A percentile compares a stretch with the other conserved stretches of the same genome.
Evolutionary conservation across 2,888 invertebrate genomes (phyloP).

Genomic region (Drosophila testacea): DNA sequence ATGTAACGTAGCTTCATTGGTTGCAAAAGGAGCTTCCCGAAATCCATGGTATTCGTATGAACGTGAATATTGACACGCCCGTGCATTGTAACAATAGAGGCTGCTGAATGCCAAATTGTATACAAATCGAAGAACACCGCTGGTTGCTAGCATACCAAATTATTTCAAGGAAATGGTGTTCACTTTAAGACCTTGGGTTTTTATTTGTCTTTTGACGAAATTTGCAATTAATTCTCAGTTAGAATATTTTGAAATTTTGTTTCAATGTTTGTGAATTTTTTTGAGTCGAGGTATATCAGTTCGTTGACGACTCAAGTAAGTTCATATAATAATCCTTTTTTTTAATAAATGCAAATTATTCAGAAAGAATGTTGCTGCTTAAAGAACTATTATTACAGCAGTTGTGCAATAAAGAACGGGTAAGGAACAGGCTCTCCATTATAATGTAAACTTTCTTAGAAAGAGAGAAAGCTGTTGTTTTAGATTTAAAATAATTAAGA

Average conservation of each 20-base stretch:
- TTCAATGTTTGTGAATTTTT: too few species aligned
- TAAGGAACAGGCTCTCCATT: too few species aligned
- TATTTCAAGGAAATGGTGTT: background rate
- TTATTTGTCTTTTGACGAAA: background rate
- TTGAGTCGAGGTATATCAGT: background rate
- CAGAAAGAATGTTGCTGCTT: too few species aligned
- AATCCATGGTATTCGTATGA: background rate
- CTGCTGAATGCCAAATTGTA: background rate
- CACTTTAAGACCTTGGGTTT: background rate
- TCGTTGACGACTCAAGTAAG: too few species aligned
- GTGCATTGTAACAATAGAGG: conserved; percentile 12
- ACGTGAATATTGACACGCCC: background rate
- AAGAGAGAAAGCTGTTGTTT: too few species aligned
- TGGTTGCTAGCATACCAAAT: background rate
- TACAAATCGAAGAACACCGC: conserved; percentile 4
- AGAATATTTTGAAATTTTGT: background rate
- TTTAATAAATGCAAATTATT: too few species aligned
- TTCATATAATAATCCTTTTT: too few species aligned
- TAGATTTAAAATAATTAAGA: too few species aligned
- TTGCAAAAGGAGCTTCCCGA: background rate
- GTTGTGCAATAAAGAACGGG: too few species aligned
- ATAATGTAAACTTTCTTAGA: too few species aligned
- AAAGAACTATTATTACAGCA: too few species aligned
- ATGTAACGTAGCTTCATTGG: background rate
- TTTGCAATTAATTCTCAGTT: background rate